Conservation (phyloP, 2,113 vertebrate genomes). For the Gasterosteus nipponicus region DNA sequence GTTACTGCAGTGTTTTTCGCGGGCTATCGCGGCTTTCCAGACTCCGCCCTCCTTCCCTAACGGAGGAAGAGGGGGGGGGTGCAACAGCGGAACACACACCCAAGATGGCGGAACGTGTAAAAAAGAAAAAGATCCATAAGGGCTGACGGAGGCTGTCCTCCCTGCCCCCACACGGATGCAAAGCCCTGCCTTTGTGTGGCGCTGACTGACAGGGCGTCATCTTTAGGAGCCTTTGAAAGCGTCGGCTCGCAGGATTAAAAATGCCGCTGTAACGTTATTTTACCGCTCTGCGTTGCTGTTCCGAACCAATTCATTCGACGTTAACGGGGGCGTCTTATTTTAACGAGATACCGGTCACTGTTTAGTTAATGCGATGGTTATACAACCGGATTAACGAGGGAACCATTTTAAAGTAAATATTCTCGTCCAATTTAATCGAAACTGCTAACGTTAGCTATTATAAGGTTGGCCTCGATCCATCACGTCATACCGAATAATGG, state of each 20-base stretch:
- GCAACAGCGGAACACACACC: background rate
- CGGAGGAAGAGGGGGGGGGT: background rate
- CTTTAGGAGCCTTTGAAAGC: slow-evolving; percentile 7
- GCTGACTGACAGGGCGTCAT: slow-evolving; percentile 36
- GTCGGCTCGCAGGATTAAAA: background rate
- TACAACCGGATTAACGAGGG: background rate
- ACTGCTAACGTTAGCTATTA: slow-evolving; percentile 4
- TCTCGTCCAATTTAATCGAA: background rate
- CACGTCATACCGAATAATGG: background rate
- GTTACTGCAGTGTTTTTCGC: background rate
- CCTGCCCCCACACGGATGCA: slow-evolving; percentile 12
- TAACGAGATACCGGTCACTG: too few species aligned
- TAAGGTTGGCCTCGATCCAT: background rate
- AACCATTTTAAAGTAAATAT: background rate
- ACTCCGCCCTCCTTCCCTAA: background rate
- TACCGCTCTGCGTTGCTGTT: too few species aligned
- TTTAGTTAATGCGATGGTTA: background rate
- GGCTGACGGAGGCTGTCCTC: background rate
- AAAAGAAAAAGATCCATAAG: background rate
- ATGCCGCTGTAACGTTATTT: too few species aligned
- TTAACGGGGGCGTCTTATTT: too few species aligned
- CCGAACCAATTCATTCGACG: too few species aligned
- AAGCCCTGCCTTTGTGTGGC: slow-evolving; percentile 15
- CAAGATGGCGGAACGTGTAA: background rate
- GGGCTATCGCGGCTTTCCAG: background rate